phyloP scores from a whole-genome alignment of 1,140 invertebrate species.

The Aleiodes sp. region DNA sequence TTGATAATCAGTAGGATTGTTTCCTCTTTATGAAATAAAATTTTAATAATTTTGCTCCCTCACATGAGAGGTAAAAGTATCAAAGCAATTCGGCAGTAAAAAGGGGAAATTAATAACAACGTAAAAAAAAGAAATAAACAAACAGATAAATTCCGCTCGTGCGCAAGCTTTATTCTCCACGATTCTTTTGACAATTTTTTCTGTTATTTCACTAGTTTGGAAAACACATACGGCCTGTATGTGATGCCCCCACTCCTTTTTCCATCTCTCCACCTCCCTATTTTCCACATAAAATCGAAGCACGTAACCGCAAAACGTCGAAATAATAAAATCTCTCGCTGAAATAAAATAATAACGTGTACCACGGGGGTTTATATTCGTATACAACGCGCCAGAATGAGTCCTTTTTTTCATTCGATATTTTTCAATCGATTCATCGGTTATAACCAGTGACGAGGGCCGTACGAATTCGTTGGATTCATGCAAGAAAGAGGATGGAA shows the following conservation, averaged over 20 bases:
- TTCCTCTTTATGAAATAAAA: not conserved
- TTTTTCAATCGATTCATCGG: conserved; percentile 35
- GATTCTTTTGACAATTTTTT: conserved; percentile 12
- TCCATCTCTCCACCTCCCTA: not conserved
- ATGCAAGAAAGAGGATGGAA: conserved; percentile 2
- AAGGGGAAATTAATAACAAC: too few species aligned
- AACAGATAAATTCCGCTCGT: not conserved
- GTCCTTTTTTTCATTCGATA: not conserved
- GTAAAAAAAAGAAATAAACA: not conserved
- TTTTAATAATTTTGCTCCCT: too few species aligned
- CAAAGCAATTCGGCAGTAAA: too few species aligned
- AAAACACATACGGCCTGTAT: not conserved
- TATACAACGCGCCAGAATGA: not conserved
- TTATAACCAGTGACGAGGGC: conserved; percentile 1
- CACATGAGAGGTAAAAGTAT: too few species aligned
- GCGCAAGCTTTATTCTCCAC: not conserved
- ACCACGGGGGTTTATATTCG: not conserved
- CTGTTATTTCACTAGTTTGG: not conserved
- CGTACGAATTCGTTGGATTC: not conserved
- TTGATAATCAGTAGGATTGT: not conserved
- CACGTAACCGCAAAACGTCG: conserved; percentile 32
- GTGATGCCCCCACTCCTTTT: too few species aligned
- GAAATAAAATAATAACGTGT: conserved; percentile 32
- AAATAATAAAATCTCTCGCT: conserved; percentile 33
- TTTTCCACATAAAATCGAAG: conserved; percentile 14